Base-by-base conservation (phyloP, 2,113 vertebrate species). In the Callionymus lyra region DNA sequence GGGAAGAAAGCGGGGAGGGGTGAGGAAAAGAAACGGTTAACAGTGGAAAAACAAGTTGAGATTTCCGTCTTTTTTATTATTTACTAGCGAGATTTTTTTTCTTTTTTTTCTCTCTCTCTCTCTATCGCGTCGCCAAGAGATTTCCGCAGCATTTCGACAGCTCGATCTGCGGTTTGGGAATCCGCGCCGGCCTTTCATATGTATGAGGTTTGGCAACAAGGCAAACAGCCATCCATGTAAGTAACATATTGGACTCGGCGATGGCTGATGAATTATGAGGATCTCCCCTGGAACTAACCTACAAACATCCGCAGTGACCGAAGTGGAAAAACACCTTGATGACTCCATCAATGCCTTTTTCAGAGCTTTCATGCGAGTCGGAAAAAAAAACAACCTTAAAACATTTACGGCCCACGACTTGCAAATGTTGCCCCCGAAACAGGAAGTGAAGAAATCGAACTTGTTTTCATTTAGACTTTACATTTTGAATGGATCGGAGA, bases 181-280 rank as follows among this genome's bases (percentile, higher is more conserved):
- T 69, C 68, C 50, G 13, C 62, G 53, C 59, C 46, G 56, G 74
- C 59, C 73, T 79, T 81, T 83, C 76, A 75, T 77, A 80, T 80
- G 80, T 57, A 77, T 73, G 72, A 74, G 69, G 54, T 69, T 76
- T 80, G 74, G 77, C 79, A 79, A 70, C 44, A 57, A 65, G 62
- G 77, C 71, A 79, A 70, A 68, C 76, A 79, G 66, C 65, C 75
- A 76, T 65, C 72, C 70, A 80, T 56, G 71, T 81, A 82, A 82
- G 81, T 80, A 82, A 82, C 82, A 83, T 74, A 81, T 78, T 67
- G 80, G 73, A 72, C 75, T 72, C 69, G 59, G 74, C 78, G 81
- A 84, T 76, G 73, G 78, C 63, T 52, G 52, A 82, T 83, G 77
- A 83, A 81, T 82, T 72, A 85, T 79, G 57, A 73, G 81, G 64